These are phyloP conservation scores for Psammodynastes pulverulentus DNA, from an alignment of 2,113 vertebrate genomes.

Conservation along the genomic window DNA sequence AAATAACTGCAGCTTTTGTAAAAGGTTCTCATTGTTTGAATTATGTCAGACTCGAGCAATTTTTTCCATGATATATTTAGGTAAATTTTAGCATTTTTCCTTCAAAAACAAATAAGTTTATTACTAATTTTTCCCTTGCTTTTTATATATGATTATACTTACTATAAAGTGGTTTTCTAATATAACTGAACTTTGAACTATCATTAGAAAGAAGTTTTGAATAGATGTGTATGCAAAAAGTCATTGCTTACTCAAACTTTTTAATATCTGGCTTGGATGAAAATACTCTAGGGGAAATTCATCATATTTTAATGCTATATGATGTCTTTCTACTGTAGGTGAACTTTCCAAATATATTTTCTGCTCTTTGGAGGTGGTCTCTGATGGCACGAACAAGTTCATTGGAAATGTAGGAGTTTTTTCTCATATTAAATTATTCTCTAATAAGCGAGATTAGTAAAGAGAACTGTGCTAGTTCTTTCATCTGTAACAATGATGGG, in stretches of 20 bases:
- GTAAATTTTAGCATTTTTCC: background rate
- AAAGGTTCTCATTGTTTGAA: background rate
- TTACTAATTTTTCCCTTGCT: background rate
- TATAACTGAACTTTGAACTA: background rate
- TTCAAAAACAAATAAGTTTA: background rate
- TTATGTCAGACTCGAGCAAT: background rate
- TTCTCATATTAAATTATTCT: constrained; percentile 2
- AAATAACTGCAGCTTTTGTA: background rate
- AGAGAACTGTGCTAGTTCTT: background rate
- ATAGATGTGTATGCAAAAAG: background rate
- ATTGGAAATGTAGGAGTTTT: background rate
- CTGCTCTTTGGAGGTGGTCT: background rate
- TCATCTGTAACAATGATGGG: background rate
- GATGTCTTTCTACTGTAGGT: background rate
- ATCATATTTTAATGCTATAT: background rate
- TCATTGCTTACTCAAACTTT: background rate
- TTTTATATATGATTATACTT: background rate
- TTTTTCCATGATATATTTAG: background rate
- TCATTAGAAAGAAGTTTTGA: background rate
- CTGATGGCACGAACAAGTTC: background rate
- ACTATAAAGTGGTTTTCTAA: background rate
- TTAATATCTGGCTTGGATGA: background rate
- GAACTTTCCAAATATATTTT: background rate
- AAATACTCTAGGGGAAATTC: background rate
- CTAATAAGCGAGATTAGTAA: background rate